Conservation (phyloP, 2,797 vertebrate genomes). For the Amblyopsis hoosieri region DNA sequence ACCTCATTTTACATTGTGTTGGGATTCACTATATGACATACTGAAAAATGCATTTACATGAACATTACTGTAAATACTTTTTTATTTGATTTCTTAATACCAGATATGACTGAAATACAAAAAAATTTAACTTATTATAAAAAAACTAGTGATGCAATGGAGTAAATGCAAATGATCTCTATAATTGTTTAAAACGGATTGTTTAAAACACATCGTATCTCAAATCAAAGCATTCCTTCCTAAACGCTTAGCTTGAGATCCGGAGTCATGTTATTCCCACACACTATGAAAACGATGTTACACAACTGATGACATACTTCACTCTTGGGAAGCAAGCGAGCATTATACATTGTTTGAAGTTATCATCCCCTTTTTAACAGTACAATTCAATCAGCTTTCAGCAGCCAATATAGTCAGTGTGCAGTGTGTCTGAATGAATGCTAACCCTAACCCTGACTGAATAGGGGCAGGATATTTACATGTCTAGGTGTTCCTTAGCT, state of each 20-base stretch:
- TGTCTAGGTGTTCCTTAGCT: no score
- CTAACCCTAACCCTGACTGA: slow-evolving; percentile 29
- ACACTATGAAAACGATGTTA: slow-evolving; percentile 43
- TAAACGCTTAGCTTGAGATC: slow-evolving; percentile 48
- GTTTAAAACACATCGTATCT: slow-evolving; percentile 55
- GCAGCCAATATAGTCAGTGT: background rate
- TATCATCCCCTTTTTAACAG: background rate
- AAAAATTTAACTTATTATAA: background rate
- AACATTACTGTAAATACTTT: background rate
- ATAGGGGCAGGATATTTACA: background rate
- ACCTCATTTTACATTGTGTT: background rate
- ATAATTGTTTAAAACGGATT: slow-evolving; percentile 25
- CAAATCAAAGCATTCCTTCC: slow-evolving; percentile 62
- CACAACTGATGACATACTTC: slow-evolving; percentile 35
- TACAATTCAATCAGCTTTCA: slow-evolving; percentile 14
- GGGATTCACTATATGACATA: no score
- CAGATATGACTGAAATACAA: background rate
- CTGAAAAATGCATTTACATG: background rate
- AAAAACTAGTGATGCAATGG: background rate
- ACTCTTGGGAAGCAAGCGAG: slow-evolving; percentile 12
- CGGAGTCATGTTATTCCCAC: slow-evolving; percentile 38
- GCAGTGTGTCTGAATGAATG: slow-evolving; percentile 20
- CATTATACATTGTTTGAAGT: background rate
- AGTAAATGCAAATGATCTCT: slow-evolving; percentile 15
- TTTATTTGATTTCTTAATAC: background rate